These are phyloP conservation scores for Anolis apletophallus DNA, from an alignment of 2,797 vertebrate genomes.

Conservation along the genomic window DNA sequence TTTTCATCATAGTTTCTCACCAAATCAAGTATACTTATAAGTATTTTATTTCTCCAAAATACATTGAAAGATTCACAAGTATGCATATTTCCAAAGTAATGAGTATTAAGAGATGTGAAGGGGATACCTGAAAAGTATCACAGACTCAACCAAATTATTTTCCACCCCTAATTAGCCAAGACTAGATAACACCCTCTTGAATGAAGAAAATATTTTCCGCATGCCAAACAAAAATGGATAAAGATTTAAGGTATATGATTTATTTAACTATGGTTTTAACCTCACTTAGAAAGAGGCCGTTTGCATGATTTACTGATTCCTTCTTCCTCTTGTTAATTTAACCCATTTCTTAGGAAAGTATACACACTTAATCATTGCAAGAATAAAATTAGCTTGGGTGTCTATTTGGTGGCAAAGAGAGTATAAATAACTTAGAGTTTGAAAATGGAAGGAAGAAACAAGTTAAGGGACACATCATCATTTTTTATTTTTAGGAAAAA, in stretches of 20 bases:
- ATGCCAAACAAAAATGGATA: conserved; percentile 33
- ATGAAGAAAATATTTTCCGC: conserved; percentile 32
- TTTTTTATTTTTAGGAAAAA: conserved; percentile 31
- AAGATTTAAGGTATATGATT: conserved; percentile 75
- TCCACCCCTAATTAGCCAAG: neutral
- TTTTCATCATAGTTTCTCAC: neutral
- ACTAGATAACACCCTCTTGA: conserved; percentile 14
- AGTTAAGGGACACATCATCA: conserved; percentile 36
- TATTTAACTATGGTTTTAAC: conserved; percentile 80
- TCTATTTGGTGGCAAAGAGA: conserved; percentile 77
- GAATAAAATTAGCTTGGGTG: conserved; percentile 80
- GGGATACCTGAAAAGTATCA: neutral
- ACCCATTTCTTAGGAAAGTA: conserved; percentile 82
- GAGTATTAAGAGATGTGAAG: neutral
- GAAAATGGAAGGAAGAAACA: conserved; percentile 60
- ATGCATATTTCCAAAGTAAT: neutral
- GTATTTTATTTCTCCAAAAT: neutral
- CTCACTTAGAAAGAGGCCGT: conserved; percentile 79
- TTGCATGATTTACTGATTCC: conserved; percentile 81
- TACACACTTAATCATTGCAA: conserved; percentile 81
- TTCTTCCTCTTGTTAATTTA: conserved; percentile 81
- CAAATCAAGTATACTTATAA: neutral
- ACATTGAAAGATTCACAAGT: neutral
- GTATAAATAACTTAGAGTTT: conserved; percentile 80
- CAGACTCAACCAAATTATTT: neutral